Conservation (phyloP, 2,797 vertebrate species). For the Danio choprae region DNA sequence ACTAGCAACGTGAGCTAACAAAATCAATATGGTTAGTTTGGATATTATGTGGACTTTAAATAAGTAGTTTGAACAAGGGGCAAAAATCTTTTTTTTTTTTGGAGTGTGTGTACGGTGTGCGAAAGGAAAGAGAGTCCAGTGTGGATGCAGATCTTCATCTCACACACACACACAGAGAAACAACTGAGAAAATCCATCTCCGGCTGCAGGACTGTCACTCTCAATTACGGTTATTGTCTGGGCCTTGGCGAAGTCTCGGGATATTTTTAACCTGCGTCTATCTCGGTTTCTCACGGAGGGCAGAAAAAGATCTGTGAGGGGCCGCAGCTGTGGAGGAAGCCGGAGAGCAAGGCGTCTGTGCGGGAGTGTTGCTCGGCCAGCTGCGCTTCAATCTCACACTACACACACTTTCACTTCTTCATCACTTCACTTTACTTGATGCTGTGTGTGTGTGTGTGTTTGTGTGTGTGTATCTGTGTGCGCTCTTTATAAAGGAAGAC, state of each 20-base stretch:
- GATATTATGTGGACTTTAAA: no score
- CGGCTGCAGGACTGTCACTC: conserved; percentile 41
- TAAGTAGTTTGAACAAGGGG: no score
- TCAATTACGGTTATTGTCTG: conserved; percentile 44
- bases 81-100: no score
- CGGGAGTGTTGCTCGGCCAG: conserved; percentile 38
- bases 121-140: conserved; percentile 31
- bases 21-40: no score
- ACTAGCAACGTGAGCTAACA: no score
- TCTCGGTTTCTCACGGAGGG: conserved; percentile 36
- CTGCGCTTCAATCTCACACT: conserved; percentile 21
- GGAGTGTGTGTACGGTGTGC: not conserved
- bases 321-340: conserved; percentile 52
- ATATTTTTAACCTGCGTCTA: conserved; percentile 49
- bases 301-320: conserved; percentile 50
- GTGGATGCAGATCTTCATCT: not conserved
- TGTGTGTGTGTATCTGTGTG: no score
- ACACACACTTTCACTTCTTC: no score
- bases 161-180: not conserved
- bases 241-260: conserved; percentile 25
- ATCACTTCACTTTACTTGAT: no score
- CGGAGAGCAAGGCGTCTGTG: conserved; percentile 8
- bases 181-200: conserved; percentile 40
- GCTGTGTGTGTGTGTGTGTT: no score
- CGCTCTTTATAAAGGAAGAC: not conserved